Conservation (phyloP, 2,797 vertebrate genomes). For the Geotrypetes seraphini region DNA sequence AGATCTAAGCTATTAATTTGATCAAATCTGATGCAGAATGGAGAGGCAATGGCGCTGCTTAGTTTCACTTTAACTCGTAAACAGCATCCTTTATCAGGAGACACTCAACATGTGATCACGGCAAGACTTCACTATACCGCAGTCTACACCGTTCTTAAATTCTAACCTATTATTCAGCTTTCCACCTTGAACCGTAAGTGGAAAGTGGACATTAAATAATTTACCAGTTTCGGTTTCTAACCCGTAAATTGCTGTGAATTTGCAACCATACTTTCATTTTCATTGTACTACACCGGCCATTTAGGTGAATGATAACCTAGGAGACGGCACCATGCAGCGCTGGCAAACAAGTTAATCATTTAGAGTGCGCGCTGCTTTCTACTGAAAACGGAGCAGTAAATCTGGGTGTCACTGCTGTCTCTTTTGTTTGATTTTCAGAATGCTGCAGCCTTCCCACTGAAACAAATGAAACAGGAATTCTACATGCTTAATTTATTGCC, state of each 20-base stretch:
- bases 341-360: constrained; percentile 46
- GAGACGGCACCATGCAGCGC: constrained; percentile 38
- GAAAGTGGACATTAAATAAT: constrained; percentile 41
- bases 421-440: constrained; percentile 38
- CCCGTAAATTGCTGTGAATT: constrained; percentile 33
- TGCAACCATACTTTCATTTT: constrained; percentile 31
- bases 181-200: constrained; percentile 25
- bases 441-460: constrained; percentile 27
- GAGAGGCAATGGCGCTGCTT: too few species aligned
- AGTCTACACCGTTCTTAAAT: constrained; percentile 12
- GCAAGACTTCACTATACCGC: too few species aligned
- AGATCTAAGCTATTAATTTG: too few species aligned
- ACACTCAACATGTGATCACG: not conserved
- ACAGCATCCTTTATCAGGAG: too few species aligned
- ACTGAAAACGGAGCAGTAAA: constrained; percentile 35
- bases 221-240: constrained; percentile 34
- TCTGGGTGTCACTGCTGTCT: constrained; percentile 27
- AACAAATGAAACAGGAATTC: constrained; percentile 28
- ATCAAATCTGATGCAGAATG: too few species aligned
- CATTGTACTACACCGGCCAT: constrained; percentile 39
- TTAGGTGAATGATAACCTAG: constrained; percentile 38
- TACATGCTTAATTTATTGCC: constrained; percentile 27
- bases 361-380: constrained; percentile 34
- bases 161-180: constrained; percentile 17
- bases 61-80: too few species aligned